Conservation (phyloP, 2,113 vertebrate species). For the Ochotona princeps region DNA sequence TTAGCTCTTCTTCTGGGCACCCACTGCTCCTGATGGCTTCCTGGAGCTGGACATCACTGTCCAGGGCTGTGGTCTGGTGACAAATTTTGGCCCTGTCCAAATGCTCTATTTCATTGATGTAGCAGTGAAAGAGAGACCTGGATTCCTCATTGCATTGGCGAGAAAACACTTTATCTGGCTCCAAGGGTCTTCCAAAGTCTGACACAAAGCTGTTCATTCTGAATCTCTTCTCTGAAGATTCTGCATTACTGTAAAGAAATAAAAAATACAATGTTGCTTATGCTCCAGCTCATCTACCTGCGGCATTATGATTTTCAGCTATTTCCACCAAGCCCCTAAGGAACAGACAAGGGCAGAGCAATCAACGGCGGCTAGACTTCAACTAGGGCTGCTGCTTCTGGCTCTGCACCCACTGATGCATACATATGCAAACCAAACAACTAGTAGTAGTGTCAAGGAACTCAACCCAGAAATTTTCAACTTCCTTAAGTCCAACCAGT, state of each 20-base stretch:
- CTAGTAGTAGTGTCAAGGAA: conserved; percentile 58
- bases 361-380: too few relatives aligned
- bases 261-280: conserved; percentile 42
- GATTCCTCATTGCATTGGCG: conserved; percentile 87
- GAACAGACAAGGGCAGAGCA: too few relatives aligned
- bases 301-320: neutral
- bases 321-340: neutral
- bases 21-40: conserved; percentile 75
- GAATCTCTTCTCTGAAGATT: conserved; percentile 89
- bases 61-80: conserved; percentile 75
- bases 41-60: conserved; percentile 77
- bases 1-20: conserved; percentile 81
- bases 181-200: conserved; percentile 85
- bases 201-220: conserved; percentile 89
- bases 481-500: conserved; percentile 77
- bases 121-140: conserved; percentile 92
- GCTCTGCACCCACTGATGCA: too few relatives aligned
- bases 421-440: too few relatives aligned
- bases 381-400: too few relatives aligned
- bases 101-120: conserved; percentile 89
- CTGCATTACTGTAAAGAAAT: conserved; percentile 86
- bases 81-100: conserved; percentile 75
- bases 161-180: conserved; percentile 88
- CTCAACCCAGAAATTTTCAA: conserved; percentile 59
- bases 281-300: neutral